Conservation (phyloP, 2,797 vertebrate species). For the Gymnocypris eckloni region DNA sequence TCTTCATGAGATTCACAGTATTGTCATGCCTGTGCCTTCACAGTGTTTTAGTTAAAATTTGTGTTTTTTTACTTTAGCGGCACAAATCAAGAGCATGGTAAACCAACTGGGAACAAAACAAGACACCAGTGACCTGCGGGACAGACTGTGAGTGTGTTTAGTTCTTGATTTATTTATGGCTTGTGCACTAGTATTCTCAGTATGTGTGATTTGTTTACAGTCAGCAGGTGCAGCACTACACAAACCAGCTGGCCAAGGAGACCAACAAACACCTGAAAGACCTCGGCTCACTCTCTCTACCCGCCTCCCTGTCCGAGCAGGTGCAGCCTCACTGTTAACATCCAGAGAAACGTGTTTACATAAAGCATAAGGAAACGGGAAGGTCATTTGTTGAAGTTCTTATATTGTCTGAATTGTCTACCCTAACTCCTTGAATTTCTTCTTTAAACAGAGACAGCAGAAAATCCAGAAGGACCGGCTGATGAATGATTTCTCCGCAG, state of each 20-base stretch:
- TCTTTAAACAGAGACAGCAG: constrained; percentile 81
- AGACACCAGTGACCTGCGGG: constrained; percentile 91
- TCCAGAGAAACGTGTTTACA: background rate
- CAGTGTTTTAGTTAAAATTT: background rate
- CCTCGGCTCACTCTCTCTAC: constrained; percentile 84
- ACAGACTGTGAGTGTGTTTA: constrained; percentile 86
- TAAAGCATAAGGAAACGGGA: background rate
- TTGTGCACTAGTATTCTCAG: background rate
- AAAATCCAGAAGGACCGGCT: constrained; percentile 88
- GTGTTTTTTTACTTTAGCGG: constrained; percentile 75
- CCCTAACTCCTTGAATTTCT: background rate
- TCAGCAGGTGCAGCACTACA: constrained; percentile 92
- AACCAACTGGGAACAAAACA: constrained; percentile 92
- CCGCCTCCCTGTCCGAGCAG: constrained; percentile 88
- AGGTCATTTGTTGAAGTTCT: background rate
- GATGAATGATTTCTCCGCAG: constrained; percentile 88
- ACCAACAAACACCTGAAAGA: constrained; percentile 95
- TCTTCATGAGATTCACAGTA: background rate
- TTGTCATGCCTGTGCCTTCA: background rate
- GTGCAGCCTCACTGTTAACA: constrained; percentile 66
- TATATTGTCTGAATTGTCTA: background rate
- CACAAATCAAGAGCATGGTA: constrained; percentile 94
- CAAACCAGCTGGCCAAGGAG: constrained; percentile 93
- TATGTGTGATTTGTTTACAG: constrained; percentile 69
- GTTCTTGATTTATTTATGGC: background rate